Conservation (phyloP, 2,797 vertebrate species). For the Rhincodon typus region DNA sequence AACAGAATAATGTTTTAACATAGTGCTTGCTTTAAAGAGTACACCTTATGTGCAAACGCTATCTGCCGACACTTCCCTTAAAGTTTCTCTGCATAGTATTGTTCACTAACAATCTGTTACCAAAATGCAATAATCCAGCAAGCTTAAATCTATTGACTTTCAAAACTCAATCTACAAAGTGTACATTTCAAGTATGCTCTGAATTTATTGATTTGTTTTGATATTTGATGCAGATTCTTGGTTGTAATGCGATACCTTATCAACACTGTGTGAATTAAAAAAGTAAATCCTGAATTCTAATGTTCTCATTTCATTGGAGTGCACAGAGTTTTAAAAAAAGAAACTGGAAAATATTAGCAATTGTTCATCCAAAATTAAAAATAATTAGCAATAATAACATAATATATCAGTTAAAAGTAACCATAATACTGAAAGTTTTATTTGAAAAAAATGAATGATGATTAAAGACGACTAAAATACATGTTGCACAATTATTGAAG, state of each 20-base stretch:
- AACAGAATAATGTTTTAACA: background rate
- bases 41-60: background rate
- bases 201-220: background rate
- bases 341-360: background rate
- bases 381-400: background rate
- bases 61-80: background rate
- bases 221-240: background rate
- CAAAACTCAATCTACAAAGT: background rate
- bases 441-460: constrained; percentile 9
- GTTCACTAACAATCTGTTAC: background rate
- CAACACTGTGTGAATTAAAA: background rate
- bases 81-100: background rate
- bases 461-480: background rate
- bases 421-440: background rate
- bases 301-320: background rate
- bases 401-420: background rate
- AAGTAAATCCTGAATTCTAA: background rate
- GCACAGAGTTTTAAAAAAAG: background rate
- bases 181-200: background rate
- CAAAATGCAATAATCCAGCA: constrained; percentile 17
- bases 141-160: background rate
- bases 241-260: background rate
- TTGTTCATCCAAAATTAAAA: background rate
- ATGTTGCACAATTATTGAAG: constrained; percentile 19
- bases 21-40: background rate